Evolutionary conservation across 2,888 invertebrate genomes (phyloP), one percentile per base, ranked within the genome.

Genomic region (Strigamia crassipes): DNA sequence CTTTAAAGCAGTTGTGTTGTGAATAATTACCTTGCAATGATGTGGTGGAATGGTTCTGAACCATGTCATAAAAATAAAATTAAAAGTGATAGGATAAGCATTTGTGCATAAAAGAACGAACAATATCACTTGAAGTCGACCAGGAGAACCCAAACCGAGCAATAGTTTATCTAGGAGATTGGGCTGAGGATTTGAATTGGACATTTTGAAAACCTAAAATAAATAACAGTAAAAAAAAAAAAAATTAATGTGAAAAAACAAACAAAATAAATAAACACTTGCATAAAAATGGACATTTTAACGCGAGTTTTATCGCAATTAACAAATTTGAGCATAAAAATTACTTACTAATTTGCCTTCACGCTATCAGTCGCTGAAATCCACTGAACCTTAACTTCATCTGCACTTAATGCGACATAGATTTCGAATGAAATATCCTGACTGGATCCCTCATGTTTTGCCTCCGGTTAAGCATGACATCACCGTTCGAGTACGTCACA

Each of bases 61-160:
- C 34, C 82, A 81, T 21, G 83, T 83, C 41, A 83, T 83, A 42
- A 41, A 80, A 51, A 83, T 82, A 79, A 83, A 83, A 66, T 83
- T 83, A 46, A 83, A 83, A 18, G 83, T 83, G 38, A 83, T 83
- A 5, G 83, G 83, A 42, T 83, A 83, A 5, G 83, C 83, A 77
- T 83, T 83, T 38, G 80, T 78, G 79, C 83, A 83, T 4, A 83
- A 78, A 18, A 83, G 81, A 10, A 79, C 51, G 79, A 78, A 83
- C 4, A 83, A 12, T 34, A 83, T n/a, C 12, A 83, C 61, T 73
- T 83, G 83, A 15, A 34, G n/a, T 10, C 21, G 18, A 13, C 82
- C 82, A 6, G 83, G 83, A 15, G 80, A 79, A 8, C 82, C 82
- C 18, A 83, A 42, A 23, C 80, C 18, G 23, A 73, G 56, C n/a